A percentile compares a stretch with the other conserved stretches of the same genome.
Evolutionary conservation across 1,140 invertebrate genomes (phyloP).

Genomic region (Plodia interpunctella): DNA sequence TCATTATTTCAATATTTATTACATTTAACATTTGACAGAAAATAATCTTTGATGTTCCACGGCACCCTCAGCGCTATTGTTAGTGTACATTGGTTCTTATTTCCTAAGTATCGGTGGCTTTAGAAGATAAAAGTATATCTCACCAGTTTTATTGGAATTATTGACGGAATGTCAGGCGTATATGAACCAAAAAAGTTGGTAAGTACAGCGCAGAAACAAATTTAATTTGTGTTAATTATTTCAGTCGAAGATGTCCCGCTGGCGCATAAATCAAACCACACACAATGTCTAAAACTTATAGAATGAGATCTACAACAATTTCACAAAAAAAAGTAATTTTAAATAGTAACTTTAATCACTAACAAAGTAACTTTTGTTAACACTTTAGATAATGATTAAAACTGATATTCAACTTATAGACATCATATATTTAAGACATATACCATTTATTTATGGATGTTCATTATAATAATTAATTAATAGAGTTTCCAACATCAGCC

Average conservation of each 20-base stretch:
- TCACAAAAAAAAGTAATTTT: constrained; percentile 1
- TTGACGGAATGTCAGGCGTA: constrained; percentile 46
- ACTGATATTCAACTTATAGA: too few species aligned
- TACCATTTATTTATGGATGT: too few species aligned
- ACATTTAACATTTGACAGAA: constrained; percentile 28
- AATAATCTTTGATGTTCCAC: constrained; percentile 45
- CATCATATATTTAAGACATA: neutral
- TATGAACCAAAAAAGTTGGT: constrained; percentile 23
- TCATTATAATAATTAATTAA: neutral
- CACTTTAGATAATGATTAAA: too few species aligned
- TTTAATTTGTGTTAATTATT: neutral
- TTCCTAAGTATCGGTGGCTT: constrained; percentile 45
- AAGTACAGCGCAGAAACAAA: constrained; percentile 13
- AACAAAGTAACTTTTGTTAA: too few species aligned
- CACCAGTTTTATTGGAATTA: constrained; percentile 30
- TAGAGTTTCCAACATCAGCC: neutral
- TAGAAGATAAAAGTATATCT: constrained; percentile 23
- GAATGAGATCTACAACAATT: constrained; percentile 30
- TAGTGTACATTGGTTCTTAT: constrained; percentile 6
- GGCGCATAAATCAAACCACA: too few species aligned
- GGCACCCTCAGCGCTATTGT: constrained; percentile 41
- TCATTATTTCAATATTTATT: constrained; percentile 36
- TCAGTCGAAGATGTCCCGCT: neutral
- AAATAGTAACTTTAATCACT: neutral
- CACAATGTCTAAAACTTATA: constrained; percentile 23